Conservation (phyloP, 1,140 invertebrate genomes). For the Meloidogyne hapla region DNA sequence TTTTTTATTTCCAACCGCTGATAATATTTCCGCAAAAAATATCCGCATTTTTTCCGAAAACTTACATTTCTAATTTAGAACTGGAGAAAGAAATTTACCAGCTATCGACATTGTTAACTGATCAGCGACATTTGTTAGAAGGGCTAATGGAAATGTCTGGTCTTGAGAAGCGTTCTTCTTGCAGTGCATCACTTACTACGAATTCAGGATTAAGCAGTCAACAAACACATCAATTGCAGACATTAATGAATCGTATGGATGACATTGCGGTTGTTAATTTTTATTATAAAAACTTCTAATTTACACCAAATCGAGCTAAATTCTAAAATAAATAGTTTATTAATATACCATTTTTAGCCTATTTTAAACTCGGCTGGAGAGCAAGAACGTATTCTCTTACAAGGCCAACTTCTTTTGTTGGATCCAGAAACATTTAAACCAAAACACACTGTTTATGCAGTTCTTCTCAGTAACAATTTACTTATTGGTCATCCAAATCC, state of each 20-base stretch:
- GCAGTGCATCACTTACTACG: slow-evolving; percentile 70
- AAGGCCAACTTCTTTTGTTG: slow-evolving; percentile 55
- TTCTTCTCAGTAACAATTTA: slow-evolving; percentile 52
- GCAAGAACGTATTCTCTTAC: slow-evolving; percentile 55
- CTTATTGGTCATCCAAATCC: slow-evolving; percentile 47
- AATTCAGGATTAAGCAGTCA: slow-evolving; percentile 64
- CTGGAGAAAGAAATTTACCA: slow-evolving; percentile 98
- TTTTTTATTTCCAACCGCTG: too few relatives aligned
- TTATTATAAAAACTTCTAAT: background rate
- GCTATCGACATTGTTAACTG: slow-evolving; percentile 87
- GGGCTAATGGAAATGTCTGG: slow-evolving; percentile 73
- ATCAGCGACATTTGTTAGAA: slow-evolving; percentile 82
- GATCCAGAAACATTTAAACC: slow-evolving; percentile 57
- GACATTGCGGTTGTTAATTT: slow-evolving; percentile 59
- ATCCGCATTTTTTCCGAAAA: too few relatives aligned
- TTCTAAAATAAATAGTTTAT: too few relatives aligned
- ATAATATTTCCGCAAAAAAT: too few relatives aligned
- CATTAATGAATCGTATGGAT: slow-evolving; percentile 68
- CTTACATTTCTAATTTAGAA: slow-evolving; percentile 68
- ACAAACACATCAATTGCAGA: slow-evolving; percentile 66
- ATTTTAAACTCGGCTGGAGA: slow-evolving; percentile 54
- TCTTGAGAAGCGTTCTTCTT: slow-evolving; percentile 45
- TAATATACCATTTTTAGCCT: slow-evolving; percentile 31
- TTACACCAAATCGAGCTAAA: background rate
- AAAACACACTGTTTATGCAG: slow-evolving; percentile 53